A percentile compares a stretch with the other conserved stretches of the same genome.
These are phyloP conservation scores for Lipophrys pholis DNA, from an alignment of 2,113 vertebrate species.

Conservation along the genomic window DNA sequence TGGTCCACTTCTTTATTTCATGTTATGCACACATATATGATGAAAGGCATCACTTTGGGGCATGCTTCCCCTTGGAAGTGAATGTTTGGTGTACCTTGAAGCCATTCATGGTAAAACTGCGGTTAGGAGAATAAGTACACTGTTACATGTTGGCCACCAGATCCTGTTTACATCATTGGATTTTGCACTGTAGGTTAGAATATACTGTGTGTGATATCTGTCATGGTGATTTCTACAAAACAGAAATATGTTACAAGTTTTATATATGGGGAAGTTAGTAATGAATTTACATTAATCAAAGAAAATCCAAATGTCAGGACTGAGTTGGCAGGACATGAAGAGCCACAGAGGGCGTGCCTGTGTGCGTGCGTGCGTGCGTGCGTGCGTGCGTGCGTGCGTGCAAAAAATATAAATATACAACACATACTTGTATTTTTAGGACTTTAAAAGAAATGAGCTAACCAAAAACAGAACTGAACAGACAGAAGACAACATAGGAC, in stretches of 20 bases:
- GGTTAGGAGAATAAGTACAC: conserved; percentile 27
- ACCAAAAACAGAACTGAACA: too few species aligned
- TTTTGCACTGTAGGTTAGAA: conserved; percentile 7
- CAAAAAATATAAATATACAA: too few species aligned
- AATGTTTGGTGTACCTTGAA: conserved; percentile 6
- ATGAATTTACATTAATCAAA: conserved; percentile 3
- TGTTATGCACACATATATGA: conserved; percentile 45
- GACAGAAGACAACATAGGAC: too few species aligned
- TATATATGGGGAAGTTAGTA: conserved; percentile 3
- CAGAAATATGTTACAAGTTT: neutral
- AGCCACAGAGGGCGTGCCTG: too few species aligned
- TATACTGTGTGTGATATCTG: conserved; percentile 44
- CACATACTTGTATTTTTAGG: too few species aligned
- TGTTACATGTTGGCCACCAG: conserved; percentile 8
- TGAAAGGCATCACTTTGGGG: conserved; percentile 48
- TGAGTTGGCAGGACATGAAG: too few species aligned
- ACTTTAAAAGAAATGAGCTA: too few species aligned
- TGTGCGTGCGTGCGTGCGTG: too few species aligned
- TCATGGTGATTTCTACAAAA: conserved; percentile 10
- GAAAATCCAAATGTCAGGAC: too few species aligned
- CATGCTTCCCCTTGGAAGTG: conserved; percentile 22
- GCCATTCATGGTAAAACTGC: conserved; percentile 45
- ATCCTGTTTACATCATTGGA: conserved; percentile 28
- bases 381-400: too few species aligned
- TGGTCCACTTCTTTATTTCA: conserved; percentile 37